phyloP scores from a whole-genome alignment of 1,140 invertebrate genomes.

The Apocrypta bakeri region DNA sequence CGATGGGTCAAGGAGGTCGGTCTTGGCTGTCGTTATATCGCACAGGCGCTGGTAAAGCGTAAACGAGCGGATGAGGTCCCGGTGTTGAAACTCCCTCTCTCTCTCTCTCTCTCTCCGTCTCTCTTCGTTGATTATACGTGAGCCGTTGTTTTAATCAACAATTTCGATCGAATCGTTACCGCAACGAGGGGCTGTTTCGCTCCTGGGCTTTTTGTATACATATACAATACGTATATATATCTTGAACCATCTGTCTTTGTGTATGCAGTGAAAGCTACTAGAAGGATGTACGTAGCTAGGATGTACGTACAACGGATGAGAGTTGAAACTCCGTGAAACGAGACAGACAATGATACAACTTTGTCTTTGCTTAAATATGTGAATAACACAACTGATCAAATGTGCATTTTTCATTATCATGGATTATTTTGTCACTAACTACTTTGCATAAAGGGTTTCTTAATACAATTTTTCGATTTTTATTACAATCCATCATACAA shows the following conservation, averaged over 20 bases:
- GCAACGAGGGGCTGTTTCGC: not conserved
- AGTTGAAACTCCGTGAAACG: not conserved
- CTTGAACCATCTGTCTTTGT: not conserved
- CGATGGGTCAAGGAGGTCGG: slow-evolving; percentile 25
- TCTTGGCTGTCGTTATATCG: slow-evolving; percentile 10
- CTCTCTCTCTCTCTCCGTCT: not conserved
- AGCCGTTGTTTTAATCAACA: slow-evolving; percentile 62
- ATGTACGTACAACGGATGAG: not conserved
- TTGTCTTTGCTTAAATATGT: slow-evolving; percentile 12
- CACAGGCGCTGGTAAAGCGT: not conserved
- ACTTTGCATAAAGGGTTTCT: no score
- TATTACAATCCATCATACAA: not conserved
- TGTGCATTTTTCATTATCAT: not conserved
- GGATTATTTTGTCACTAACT: no score
- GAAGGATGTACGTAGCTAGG: not conserved
- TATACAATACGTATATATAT: not conserved
- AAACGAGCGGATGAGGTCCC: not conserved
- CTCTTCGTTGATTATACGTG: slow-evolving; percentile 14
- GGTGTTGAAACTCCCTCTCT: not conserved
- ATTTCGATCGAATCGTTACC: slow-evolving; percentile 47
- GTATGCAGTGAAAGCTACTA: not conserved
- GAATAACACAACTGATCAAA: no score
- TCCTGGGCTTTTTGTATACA: not conserved
- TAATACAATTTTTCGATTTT: not conserved
- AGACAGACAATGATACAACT: slow-evolving; percentile 4